Percentiles rank a stretch among this genome's conserved stretches.
phyloP scores from a whole-genome alignment of 2,113 vertebrate species.

The Probosciger aterrimus region DNA sequence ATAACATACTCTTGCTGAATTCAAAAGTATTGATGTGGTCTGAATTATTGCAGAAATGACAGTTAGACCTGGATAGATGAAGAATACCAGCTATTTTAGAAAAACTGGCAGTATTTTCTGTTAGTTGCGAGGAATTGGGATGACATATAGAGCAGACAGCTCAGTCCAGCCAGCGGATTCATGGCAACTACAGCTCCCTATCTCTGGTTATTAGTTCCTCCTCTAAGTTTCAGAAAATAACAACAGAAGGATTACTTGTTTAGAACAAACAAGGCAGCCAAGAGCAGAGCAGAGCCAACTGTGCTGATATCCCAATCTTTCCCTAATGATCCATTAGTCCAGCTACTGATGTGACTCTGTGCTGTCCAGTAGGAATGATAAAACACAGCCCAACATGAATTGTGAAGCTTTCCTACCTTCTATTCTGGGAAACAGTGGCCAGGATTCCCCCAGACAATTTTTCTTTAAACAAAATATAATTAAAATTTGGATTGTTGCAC shows the following conservation, averaged over 20 bases:
- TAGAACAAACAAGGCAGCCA: slow-evolving; percentile 19
- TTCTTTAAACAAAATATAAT: neutral
- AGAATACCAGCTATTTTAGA: neutral
- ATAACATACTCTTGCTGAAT: neutral
- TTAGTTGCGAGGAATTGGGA: neutral
- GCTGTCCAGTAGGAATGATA: neutral
- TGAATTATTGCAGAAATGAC: neutral
- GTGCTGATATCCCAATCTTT: neutral
- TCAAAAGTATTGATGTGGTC: neutral
- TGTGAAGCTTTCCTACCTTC: neutral
- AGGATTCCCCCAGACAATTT: neutral
- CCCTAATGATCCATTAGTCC: slow-evolving; percentile 16
- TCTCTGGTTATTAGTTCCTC: neutral
- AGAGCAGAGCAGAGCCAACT: neutral
- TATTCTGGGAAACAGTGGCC: neutral
- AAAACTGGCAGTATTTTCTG: neutral
- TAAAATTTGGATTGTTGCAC: neutral
- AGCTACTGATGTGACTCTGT: neutral
- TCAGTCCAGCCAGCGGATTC: neutral
- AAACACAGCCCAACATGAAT: neutral
- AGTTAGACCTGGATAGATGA: neutral
- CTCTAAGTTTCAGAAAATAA: slow-evolving; percentile 37
- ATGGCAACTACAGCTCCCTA: neutral
- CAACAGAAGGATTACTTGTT: slow-evolving; percentile 44
- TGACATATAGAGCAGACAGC: neutral